These are phyloP conservation scores for Pseudomyrmex cubaensis DNA, from an alignment of 1,140 invertebrate genomes.

Conservation along the genomic window DNA sequence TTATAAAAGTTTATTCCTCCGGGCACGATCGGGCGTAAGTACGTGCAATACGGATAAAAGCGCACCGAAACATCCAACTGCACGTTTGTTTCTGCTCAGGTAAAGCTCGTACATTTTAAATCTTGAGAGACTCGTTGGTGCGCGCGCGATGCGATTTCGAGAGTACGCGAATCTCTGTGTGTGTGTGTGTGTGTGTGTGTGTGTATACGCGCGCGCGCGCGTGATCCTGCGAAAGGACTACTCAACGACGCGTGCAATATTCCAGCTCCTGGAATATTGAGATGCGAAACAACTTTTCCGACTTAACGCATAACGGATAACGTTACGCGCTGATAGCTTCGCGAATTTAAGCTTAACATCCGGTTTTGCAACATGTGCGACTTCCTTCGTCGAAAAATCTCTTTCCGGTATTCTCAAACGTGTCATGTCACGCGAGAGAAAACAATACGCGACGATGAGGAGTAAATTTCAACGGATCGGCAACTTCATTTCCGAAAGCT, in stretches of 20 bases:
- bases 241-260: neutral
- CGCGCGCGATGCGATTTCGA: neutral
- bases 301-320: neutral
- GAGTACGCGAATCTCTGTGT: too few species aligned
- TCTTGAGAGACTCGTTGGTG: slow-evolving; percentile 4
- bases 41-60: neutral
- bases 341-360: too few species aligned
- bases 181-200: too few species aligned
- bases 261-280: neutral
- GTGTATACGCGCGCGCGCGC: too few species aligned
- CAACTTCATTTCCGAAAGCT: too few species aligned
- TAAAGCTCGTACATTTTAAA: neutral
- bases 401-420: neutral
- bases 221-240: neutral
- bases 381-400: neutral
- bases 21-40: too few species aligned
- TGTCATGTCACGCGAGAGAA: too few species aligned
- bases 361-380: neutral
- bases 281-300: neutral
- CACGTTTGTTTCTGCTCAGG: neutral
- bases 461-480: too few species aligned
- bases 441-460: too few species aligned
- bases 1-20: too few species aligned
- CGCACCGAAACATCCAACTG: neutral
- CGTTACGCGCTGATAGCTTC: too few species aligned